Evolutionary conservation across 2,888 invertebrate genomes (phyloP), one percentile per base, ranked within the genome.

Genomic region (Gastrophysa polygoni): DNA sequence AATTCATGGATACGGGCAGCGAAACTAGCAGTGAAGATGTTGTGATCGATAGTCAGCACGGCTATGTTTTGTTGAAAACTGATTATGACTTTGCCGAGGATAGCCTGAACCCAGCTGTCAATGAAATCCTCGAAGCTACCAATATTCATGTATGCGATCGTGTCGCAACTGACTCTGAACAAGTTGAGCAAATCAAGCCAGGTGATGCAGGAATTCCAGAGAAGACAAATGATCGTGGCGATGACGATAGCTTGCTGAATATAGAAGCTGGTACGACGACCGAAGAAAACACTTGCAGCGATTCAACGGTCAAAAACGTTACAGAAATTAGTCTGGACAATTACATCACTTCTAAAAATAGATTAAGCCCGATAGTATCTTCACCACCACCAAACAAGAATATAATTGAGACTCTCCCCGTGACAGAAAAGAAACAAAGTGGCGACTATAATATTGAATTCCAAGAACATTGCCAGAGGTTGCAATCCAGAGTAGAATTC

Each of bases 1-100:
- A 93, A 75, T 95, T 91, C 75, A 93, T 92, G 84, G 95, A 95
- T 76, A 92, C 92, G 0, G 93, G 92, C 0, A 92, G 91, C 0
- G 92, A 91, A 75, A 91, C 91, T n/a, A 87, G 90, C 17, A 86
- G 89, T 14, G 91, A 90, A 71, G 83, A 83, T 29, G 86, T 86
- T 63, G 80, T 84, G 48, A 83, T 84, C 0, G 71, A 86, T 11
- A 85, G 85, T 63, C 89, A 89, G 77, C 85, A 87, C 18, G 89
- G 90, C 0, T 90, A 90, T 72, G 83, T 89, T 47, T 85, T 89
- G 71, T 88, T 90, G 72, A 87, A 88, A 6, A 87, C 86, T 69
- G 82, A 82, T 66, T 80, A 81, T 43, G 80, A 81, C 20, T 73
- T 78, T 20, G 75, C 73, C 1, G 78, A 80, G 65, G 81, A 82